Evolutionary conservation across 2,888 invertebrate genomes (phyloP).

Genomic region (Noctua janthina): DNA sequence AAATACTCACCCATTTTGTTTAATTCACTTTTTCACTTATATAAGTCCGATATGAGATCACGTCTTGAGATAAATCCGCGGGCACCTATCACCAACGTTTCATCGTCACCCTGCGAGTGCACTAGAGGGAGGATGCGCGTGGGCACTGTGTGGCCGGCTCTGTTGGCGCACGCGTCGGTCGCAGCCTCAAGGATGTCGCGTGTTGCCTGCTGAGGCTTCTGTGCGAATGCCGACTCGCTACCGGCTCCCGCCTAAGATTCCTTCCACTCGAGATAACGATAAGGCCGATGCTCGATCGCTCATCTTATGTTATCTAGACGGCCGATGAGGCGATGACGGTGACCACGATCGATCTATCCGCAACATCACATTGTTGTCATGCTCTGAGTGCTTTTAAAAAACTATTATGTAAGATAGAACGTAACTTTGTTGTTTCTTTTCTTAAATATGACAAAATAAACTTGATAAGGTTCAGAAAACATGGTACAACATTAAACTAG

Average conservation of each 20-base stretch:
- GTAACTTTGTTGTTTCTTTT: conserved; percentile 17
- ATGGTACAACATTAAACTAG: neutral
- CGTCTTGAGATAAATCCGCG: conserved; percentile 79
- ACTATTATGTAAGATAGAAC: conserved; percentile 72
- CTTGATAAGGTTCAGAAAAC: neutral
- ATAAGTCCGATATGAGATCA: conserved; percentile 82
- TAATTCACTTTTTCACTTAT: conserved; percentile 82
- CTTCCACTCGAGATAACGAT: conserved; percentile 88
- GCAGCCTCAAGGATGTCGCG: conserved; percentile 87
- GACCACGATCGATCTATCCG: conserved; percentile 82
- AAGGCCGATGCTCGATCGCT: conserved; percentile 83
- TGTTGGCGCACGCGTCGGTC: conserved; percentile 72
- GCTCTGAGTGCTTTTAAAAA: conserved; percentile 60
- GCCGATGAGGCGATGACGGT: conserved; percentile 73
- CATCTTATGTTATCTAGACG: conserved; percentile 86
- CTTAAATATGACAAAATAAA: neutral
- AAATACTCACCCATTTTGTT: conserved; percentile 84
- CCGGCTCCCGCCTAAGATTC: conserved; percentile 83
- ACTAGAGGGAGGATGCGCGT: conserved; percentile 77
- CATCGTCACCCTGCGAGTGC: conserved; percentile 84
- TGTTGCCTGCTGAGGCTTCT: conserved; percentile 87
- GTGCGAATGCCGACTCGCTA: conserved; percentile 86
- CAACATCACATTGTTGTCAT: conserved; percentile 70
- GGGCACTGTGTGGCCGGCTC: conserved; percentile 65
- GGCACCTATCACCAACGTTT: conserved; percentile 80